Evolutionary conservation across 2,113 vertebrate species (phyloP).

Genomic region (Paradisaea rubra): DNA sequence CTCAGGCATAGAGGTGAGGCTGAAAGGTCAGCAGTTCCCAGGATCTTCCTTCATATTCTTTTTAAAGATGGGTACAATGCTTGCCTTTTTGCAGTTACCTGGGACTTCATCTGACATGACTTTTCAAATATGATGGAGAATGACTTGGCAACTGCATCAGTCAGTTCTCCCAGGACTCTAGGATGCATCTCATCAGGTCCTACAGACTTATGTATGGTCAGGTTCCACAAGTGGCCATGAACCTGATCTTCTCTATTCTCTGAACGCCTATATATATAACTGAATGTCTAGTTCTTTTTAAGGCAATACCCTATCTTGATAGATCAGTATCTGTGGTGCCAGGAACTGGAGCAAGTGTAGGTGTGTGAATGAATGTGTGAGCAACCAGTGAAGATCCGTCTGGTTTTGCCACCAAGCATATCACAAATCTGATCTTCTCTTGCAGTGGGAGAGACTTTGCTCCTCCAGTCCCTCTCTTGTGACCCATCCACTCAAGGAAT

Average conservation of each 20-base stretch:
- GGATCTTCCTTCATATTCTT: not conserved
- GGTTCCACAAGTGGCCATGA: not conserved
- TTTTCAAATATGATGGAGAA: not conserved
- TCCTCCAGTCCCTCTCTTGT: not conserved
- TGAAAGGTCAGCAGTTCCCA: too few species aligned
- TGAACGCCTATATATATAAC: accelerated
- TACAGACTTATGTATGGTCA: not conserved
- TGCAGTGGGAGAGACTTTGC: not conserved
- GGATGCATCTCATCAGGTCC: not conserved
- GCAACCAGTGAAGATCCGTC: too few species aligned
- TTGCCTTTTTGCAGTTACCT: not conserved
- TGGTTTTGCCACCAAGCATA: not conserved
- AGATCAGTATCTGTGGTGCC: not conserved
- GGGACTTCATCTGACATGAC: not conserved
- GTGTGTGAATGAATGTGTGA: not conserved
- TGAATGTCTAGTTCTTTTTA: not conserved
- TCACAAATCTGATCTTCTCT: not conserved
- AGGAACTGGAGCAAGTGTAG: not conserved
- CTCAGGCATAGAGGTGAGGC: not conserved
- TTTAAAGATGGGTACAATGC: not conserved
- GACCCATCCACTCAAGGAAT: not conserved
- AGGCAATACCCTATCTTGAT: not conserved
- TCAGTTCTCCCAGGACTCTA: not conserved
- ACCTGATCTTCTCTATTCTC: not conserved
- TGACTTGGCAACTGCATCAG: not conserved